Conservation (phyloP, 2,113 vertebrate species). For the Pachycephala philippinensis region DNA sequence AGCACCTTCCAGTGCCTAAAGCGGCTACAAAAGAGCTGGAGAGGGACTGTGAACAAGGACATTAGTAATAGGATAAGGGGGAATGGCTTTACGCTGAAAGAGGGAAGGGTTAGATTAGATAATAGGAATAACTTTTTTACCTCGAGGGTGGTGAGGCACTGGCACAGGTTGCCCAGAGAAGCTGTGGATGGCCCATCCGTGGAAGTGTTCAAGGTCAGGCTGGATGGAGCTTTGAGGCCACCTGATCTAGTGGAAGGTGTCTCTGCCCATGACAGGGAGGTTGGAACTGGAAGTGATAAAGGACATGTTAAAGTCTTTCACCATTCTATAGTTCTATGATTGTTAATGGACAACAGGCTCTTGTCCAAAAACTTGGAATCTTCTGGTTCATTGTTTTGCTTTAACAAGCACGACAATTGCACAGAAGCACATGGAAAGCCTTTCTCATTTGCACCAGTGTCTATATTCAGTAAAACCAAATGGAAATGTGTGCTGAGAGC, state of each 20-base stretch:
- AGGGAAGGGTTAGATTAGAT: background rate
- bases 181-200: background rate
- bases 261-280: background rate
- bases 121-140: background rate
- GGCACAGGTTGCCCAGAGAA: background rate
- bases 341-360: background rate
- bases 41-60: too few species aligned
- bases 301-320: background rate
- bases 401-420: background rate
- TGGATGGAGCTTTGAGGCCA: background rate
- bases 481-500: background rate
- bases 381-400: background rate
- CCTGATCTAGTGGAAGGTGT: background rate
- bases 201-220: background rate
- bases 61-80: background rate
- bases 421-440: background rate
- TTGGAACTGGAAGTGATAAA: background rate
- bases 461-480: background rate
- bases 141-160: rapidly evolving
- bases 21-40: background rate
- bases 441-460: background rate
- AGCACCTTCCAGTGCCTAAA: background rate
- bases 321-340: rapidly evolving
- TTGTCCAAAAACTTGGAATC: background rate
- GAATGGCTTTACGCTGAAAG: background rate